Evolutionary conservation across 2,113 vertebrate genomes (phyloP), one percentile per base, ranked within the genome.

Genomic region (Euleptes europaea): DNA sequence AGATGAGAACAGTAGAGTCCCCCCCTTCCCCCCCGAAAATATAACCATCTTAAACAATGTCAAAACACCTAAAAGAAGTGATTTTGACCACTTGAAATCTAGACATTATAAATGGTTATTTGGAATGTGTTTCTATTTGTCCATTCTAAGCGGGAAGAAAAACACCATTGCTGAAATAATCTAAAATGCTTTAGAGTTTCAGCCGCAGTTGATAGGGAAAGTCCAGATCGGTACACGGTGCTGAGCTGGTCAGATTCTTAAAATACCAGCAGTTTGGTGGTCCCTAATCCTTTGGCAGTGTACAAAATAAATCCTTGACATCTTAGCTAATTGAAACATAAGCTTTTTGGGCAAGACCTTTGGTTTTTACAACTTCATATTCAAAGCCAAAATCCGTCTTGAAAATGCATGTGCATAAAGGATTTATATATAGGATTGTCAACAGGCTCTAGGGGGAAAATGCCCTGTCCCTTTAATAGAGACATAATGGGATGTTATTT

Each of bases 211-310:
- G 93, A 92, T 92, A 94, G 87, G 89, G 89, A 84, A 88, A 94
- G 87, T 91, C 92, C 93, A 94, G 93, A 94, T 91, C 89, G 91
- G 89, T 86, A 89, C 88, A 93, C 90, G 93, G 90, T 93, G 92
- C 93, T 93, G 92, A 94, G 91, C 93, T 93, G 88, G 92, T 93
- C 88, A 93, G 88, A 94, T 95, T 95, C 93, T 93, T 94, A 94
- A 94, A 95, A 93, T 95, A 94, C 92, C 94, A 94, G 67, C 88
- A 92, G 89, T 95, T 94, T 92, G 92, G 92, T 94, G 92, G 92
- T 93, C 90, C 92, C 89, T 94, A 94, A 91, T 94, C 88, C 93
- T 92, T 93, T 93, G 93, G 93, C 92, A 94, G 90, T 90, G 74
- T 86, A 74, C 90, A 93, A 92, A 79, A 79, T 51, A 72, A 67